These are phyloP conservation scores for Melikaiella ostensackeni DNA, from an alignment of 2,888 invertebrate species.

Conservation along the genomic window DNA sequence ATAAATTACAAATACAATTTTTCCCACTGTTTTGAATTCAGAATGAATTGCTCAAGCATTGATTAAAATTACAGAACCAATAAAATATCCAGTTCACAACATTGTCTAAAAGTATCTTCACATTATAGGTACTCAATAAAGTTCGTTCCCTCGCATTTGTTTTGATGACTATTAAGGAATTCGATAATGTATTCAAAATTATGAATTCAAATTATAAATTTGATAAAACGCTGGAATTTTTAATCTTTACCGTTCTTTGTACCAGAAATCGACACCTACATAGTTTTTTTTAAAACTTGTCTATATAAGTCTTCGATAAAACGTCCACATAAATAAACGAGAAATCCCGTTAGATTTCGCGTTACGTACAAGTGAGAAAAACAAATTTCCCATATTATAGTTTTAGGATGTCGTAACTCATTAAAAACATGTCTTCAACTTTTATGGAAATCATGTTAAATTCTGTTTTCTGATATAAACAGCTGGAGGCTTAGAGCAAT, in stretches of 20 bases:
- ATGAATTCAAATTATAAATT: neutral
- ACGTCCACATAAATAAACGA: constrained; percentile 10
- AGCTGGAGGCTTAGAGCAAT: constrained; percentile 11
- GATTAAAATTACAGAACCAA: neutral
- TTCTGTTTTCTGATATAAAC: constrained; percentile 22
- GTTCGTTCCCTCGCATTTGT: neutral
- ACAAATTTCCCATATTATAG: constrained; percentile 31
- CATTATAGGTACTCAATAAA: neutral
- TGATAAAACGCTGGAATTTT: neutral
- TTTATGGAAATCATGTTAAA: constrained; percentile 11
- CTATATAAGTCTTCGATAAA: constrained; percentile 1
- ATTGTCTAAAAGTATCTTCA: neutral
- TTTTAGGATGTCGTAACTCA: constrained; percentile 31
- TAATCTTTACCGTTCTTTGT: constrained; percentile 4
- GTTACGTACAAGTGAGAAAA: constrained; percentile 9
- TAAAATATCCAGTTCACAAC: neutral
- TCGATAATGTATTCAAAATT: neutral
- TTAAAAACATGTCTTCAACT: constrained; percentile 20
- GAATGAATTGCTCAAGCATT: neutral
- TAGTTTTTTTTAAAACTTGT: neutral
- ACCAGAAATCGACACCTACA: constrained; percentile 3
- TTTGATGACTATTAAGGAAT: neutral
- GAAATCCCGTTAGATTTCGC: constrained; percentile 9
- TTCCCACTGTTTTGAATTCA: no score
- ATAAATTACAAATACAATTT: no score